Percentiles rank a stretch among this genome's conserved stretches.
Conservation (phyloP, 2,888 invertebrate genomes). For the Drosophila melanosoma region DNA sequence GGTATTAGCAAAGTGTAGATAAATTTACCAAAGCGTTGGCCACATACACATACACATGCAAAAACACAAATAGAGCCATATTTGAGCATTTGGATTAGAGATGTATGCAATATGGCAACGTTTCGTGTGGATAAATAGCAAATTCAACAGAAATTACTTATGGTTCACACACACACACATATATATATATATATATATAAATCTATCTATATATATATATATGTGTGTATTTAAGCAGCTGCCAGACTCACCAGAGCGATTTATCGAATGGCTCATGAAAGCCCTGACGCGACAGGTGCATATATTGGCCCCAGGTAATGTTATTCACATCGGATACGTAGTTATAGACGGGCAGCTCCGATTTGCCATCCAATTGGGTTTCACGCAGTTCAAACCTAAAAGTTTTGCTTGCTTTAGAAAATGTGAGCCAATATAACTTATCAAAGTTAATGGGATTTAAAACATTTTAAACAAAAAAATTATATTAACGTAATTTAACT, state of each 20-base stretch:
- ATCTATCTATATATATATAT: not conserved
- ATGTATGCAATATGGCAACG: slow-evolving; percentile 59
- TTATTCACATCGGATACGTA: slow-evolving; percentile 85
- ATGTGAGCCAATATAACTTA: not conserved
- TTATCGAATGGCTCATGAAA: slow-evolving; percentile 85
- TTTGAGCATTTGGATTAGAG: slow-evolving; percentile 78
- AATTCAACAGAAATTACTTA: slow-evolving; percentile 60
- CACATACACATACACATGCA: slow-evolving; percentile 4
- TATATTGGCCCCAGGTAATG: slow-evolving; percentile 85
- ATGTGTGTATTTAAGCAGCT: slow-evolving; percentile 1
- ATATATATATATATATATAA: too few species aligned
- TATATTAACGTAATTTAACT: too few species aligned
- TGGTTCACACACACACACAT: not conserved
- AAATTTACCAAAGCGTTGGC: slow-evolving; percentile 58
- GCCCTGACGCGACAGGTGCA: slow-evolving; percentile 84
- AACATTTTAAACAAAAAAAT: not conserved
- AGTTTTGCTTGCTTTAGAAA: not conserved
- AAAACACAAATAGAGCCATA: slow-evolving; percentile 56
- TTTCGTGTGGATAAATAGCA: slow-evolving; percentile 46
- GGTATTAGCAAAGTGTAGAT: slow-evolving; percentile 74
- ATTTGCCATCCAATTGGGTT: slow-evolving; percentile 49
- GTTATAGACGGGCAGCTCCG: slow-evolving; percentile 85
- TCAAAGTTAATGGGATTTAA: not conserved
- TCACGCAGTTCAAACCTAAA: slow-evolving; percentile 72
- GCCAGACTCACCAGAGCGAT: slow-evolving; percentile 83